phyloP scores from a whole-genome alignment of 2,888 invertebrate species.

The Athalia cordata region DNA sequence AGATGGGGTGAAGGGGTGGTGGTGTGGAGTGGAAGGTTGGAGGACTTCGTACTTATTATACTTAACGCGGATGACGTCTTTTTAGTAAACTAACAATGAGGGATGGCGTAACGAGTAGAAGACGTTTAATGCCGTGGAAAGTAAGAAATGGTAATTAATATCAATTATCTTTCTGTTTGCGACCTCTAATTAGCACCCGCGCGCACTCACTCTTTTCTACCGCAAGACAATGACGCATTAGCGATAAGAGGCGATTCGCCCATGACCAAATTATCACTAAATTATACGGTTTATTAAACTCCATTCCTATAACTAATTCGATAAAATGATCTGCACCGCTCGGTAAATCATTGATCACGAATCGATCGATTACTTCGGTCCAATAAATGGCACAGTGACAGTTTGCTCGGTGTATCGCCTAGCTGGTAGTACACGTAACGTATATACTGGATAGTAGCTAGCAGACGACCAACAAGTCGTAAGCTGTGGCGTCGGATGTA shows the following conservation, averaged over 20 bases:
- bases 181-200: slow-evolving; percentile 66
- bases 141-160: slow-evolving; percentile 71
- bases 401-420: too few species aligned
- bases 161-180: slow-evolving; percentile 69
- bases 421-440: too few species aligned
- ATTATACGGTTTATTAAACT: too few species aligned
- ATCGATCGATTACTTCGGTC: neutral
- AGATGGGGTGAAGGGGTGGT: slow-evolving; percentile 45
- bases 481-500: too few species aligned
- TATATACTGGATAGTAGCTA: neutral
- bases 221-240: slow-evolving; percentile 69
- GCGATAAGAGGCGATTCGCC: slow-evolving; percentile 44
- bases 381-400: neutral
- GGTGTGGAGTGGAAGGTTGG: slow-evolving; percentile 42
- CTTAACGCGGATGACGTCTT: slow-evolving; percentile 66
- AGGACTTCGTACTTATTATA: slow-evolving; percentile 64
- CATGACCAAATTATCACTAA: too few species aligned
- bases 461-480: slow-evolving; percentile 48
- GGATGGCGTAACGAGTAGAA: slow-evolving; percentile 68
- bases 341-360: neutral
- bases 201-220: slow-evolving; percentile 53
- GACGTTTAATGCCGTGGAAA: slow-evolving; percentile 72
- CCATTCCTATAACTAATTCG: too few species aligned
- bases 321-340: too few species aligned
- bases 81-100: slow-evolving; percentile 72